A percentile compares a stretch with the other conserved stretches of the same genome.
Evolutionary conservation across 1,140 invertebrate species (phyloP).

Genomic region (Tyrophagus putrescentiae): DNA sequence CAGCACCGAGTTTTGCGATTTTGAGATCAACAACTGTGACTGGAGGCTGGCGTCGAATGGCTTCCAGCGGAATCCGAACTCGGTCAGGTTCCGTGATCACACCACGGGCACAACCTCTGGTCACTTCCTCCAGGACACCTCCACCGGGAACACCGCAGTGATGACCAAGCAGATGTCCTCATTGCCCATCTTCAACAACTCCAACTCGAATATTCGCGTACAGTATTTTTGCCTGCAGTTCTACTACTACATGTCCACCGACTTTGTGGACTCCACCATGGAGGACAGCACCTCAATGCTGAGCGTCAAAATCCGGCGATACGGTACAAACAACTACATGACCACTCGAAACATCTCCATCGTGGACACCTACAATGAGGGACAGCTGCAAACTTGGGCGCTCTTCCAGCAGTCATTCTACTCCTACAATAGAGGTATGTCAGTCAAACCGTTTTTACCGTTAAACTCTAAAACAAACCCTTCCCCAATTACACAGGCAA

Average conservation of each 20-base stretch:
- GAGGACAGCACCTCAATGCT: background rate
- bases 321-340: background rate
- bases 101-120: background rate
- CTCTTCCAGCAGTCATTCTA: background rate
- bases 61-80: background rate
- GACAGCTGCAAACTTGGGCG: background rate
- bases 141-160: background rate
- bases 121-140: background rate
- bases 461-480: too few relatives aligned
- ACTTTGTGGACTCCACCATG: background rate
- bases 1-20: background rate
- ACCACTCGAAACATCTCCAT: too few relatives aligned
- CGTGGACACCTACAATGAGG: background rate
- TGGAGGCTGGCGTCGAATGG: background rate
- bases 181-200: background rate
- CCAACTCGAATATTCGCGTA: background rate
- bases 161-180: background rate
- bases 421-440: too few relatives aligned
- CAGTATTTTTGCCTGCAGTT: background rate
- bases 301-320: background rate
- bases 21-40: conserved; percentile 6
- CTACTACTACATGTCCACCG: background rate
- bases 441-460: too few relatives aligned
- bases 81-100: background rate
- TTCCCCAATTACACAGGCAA: background rate